A percentile compares a stretch with the other conserved stretches of the same genome.
phyloP scores from a whole-genome alignment of 2,113 vertebrate genomes.

The Cyanoramphus novaezelandiae region DNA sequence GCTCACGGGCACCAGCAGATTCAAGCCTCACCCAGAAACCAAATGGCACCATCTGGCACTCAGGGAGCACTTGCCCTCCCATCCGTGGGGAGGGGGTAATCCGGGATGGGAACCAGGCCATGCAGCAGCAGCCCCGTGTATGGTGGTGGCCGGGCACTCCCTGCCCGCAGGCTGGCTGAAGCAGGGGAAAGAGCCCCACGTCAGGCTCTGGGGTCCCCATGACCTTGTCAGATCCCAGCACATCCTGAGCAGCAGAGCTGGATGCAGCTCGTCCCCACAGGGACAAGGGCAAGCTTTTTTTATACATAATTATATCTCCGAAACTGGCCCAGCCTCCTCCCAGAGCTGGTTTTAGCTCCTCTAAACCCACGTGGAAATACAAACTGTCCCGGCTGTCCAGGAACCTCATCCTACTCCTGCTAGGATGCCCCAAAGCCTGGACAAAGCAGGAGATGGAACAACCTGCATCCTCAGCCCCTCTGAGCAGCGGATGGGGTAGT shows the following conservation, averaged over 20 bases:
- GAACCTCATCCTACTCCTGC: background rate
- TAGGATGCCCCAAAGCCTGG: background rate
- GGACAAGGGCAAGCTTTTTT: background rate
- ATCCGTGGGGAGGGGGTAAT: background rate
- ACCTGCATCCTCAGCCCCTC: background rate
- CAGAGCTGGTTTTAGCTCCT: slow-evolving; percentile 31
- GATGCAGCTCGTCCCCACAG: background rate
- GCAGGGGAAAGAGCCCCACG: background rate
- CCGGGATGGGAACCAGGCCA: background rate
- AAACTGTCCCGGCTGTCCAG: background rate
- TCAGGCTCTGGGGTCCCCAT: background rate
- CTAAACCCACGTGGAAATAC: background rate
- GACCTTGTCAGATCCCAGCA: fast-evolving
- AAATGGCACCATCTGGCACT: slow-evolving; percentile 38
- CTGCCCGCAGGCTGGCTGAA: fast-evolving
- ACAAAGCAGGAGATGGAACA: background rate
- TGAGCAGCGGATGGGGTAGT: background rate
- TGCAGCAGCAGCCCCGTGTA: background rate
- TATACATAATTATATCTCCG: slow-evolving; percentile 1
- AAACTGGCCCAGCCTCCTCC: slow-evolving; percentile 14
- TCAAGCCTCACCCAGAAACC: slow-evolving; percentile 8
- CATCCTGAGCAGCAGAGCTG: fast-evolving
- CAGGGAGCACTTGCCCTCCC: background rate
- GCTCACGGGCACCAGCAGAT: background rate
- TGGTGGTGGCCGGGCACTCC: fast-evolving